A percentile compares a stretch with the other conserved stretches of the same genome.
Evolutionary conservation across 1,140 invertebrate species (phyloP).

Genomic region (Aphaenogaster floridana): DNA sequence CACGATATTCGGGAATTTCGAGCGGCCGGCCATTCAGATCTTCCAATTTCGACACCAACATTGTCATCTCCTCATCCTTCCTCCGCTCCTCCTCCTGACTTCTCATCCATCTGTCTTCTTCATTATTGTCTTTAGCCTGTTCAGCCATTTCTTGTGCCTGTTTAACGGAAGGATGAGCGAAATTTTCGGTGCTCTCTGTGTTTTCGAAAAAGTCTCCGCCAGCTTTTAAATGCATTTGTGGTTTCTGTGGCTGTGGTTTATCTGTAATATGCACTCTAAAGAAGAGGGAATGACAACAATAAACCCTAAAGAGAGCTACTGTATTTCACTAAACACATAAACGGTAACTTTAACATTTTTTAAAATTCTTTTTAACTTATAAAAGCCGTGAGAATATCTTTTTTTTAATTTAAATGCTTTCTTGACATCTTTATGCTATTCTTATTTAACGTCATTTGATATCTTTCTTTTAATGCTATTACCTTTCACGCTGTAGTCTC

Average conservation of each 20-base stretch:
- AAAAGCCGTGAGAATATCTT: not conserved
- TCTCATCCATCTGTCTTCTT: slow-evolving; percentile 61
- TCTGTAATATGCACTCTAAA: slow-evolving; percentile 66
- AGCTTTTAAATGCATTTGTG: slow-evolving; percentile 79
- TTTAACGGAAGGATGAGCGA: slow-evolving; percentile 75
- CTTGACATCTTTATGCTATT: not conserved
- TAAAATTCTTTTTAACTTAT: not conserved
- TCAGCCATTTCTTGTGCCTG: slow-evolving; percentile 75
- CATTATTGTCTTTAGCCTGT: slow-evolving; percentile 68
- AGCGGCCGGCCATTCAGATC: slow-evolving; percentile 80
- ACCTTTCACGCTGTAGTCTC: slow-evolving; percentile 78
- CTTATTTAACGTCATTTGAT: not conserved
- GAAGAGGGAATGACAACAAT: not conserved
- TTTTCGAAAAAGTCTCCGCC: slow-evolving; percentile 78
- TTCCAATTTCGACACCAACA: slow-evolving; percentile 82
- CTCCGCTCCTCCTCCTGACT: slow-evolving; percentile 63
- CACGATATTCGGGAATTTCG: slow-evolving; percentile 84
- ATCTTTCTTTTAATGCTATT: slow-evolving; percentile 39
- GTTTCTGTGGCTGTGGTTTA: slow-evolving; percentile 75
- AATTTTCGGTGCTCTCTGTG: slow-evolving; percentile 79
- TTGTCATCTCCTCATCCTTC: slow-evolving; percentile 82
- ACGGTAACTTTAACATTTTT: not conserved
- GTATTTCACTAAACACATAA: not conserved
- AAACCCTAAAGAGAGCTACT: not conserved
- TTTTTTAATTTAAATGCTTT: not conserved